Conservation (phyloP, 2,797 vertebrate genomes). For the Ispidina picta region DNA sequence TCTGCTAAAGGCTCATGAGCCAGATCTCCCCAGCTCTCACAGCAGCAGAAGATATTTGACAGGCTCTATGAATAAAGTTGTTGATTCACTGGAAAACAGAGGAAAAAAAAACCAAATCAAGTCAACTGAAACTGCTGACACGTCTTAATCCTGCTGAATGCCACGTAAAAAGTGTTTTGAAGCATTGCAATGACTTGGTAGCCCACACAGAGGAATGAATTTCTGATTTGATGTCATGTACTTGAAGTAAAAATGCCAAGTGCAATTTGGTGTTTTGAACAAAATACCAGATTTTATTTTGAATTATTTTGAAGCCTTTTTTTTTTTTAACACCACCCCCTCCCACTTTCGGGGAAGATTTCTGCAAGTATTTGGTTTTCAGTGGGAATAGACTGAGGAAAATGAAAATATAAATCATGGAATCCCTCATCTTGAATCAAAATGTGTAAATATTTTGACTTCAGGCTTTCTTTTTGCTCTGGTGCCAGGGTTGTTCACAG, state of each 20-base stretch:
- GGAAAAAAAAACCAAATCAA: not conserved
- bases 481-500: rapidly evolving
- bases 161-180: not conserved
- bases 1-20: not conserved
- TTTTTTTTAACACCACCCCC: not conserved
- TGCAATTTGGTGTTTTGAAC: not conserved
- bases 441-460: not conserved
- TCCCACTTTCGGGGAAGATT: not conserved
- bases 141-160: not conserved
- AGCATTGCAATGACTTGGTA: not conserved
- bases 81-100: slow-evolving; percentile 3
- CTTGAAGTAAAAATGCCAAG: not conserved
- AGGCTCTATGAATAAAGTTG: not conserved
- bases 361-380: not conserved
- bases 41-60: not conserved
- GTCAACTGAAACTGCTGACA: not conserved
- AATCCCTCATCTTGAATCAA: not conserved
- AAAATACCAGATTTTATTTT: no score
- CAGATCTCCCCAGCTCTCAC: rapidly evolving
- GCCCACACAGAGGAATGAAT: not conserved
- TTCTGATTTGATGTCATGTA: not conserved
- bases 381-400: not conserved
- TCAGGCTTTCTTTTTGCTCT: not conserved
- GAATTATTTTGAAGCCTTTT: not conserved
- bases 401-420: not conserved